Percentiles rank a stretch among this genome's conserved stretches.
Conservation (phyloP, 1,140 invertebrate species). For the Liolophura sinensis region DNA sequence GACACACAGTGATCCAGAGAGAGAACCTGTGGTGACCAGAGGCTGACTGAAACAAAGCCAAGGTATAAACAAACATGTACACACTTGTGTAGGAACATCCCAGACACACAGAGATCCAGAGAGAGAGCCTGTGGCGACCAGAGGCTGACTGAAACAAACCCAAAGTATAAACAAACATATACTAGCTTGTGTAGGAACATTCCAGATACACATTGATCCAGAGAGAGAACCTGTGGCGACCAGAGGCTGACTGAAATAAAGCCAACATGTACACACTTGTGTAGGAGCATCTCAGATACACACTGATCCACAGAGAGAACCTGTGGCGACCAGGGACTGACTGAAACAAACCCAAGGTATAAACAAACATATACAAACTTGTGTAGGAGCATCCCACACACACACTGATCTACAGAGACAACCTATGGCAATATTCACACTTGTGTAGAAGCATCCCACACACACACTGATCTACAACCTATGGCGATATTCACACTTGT, state of each 20-base stretch:
- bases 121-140: conserved; percentile 70
- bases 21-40: too few relatives aligned
- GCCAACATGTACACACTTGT: too few relatives aligned
- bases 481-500: too few relatives aligned
- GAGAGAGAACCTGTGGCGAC: conserved; percentile 71
- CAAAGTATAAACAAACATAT: too few relatives aligned
- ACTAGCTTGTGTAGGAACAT: conserved; percentile 70
- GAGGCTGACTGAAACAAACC: conserved; percentile 30
- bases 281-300: conserved; percentile 79
- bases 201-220: conserved; percentile 81
- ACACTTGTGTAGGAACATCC: conserved; percentile 74
- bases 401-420: conserved; percentile 74
- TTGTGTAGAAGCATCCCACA: too few relatives aligned
- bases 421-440: conserved; percentile 70
- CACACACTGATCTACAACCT: too few relatives aligned
- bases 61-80: too few relatives aligned
- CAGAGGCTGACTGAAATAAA: conserved; percentile 31
- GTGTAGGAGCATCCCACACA: conserved; percentile 79
- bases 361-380: conserved; percentile 39
- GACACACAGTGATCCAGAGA: too few relatives aligned
- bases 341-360: too few relatives aligned
- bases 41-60: too few relatives aligned
- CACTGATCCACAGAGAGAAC: conserved; percentile 44
- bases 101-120: conserved; percentile 78
- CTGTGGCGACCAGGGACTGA: too few relatives aligned